A percentile compares a stretch with the other conserved stretches of the same genome.
phyloP scores from a whole-genome alignment of 2,888 invertebrate species.

The Morpho achilles region DNA sequence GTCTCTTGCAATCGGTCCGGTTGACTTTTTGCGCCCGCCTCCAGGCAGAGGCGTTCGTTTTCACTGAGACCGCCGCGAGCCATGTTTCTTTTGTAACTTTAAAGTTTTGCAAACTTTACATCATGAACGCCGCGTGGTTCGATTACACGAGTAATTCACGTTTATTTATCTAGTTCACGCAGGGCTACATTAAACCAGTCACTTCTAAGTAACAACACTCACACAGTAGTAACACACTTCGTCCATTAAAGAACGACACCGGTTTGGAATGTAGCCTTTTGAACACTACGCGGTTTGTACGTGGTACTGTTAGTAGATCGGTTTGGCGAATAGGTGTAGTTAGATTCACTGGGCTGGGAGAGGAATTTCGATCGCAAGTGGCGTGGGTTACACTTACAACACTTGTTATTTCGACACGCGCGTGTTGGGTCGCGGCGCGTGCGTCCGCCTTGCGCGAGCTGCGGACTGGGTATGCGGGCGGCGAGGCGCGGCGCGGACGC shows the following conservation, averaged over 20 bases:
- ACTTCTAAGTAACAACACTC: slow-evolving; percentile 57
- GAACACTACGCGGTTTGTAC: slow-evolving; percentile 52
- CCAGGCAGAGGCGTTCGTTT: slow-evolving; percentile 66
- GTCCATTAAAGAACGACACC: slow-evolving; percentile 75
- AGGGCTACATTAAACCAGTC: slow-evolving; percentile 46
- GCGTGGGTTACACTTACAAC: slow-evolving; percentile 37
- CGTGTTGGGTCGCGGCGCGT: slow-evolving; percentile 32
- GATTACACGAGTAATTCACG: slow-evolving; percentile 28
- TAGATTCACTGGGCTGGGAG: slow-evolving; percentile 37
- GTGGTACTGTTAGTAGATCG: slow-evolving; percentile 47
- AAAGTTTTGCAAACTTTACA: slow-evolving; percentile 39
- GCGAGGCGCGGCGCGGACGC: slow-evolving; percentile 32
- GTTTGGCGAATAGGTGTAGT: slow-evolving; percentile 34
- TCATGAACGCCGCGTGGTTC: slow-evolving; percentile 33
- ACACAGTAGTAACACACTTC: slow-evolving; percentile 63
- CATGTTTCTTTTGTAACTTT: slow-evolving; percentile 48
- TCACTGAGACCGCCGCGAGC: slow-evolving; percentile 70
- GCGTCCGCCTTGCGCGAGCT: slow-evolving; percentile 43
- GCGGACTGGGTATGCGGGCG: slow-evolving; percentile 53
- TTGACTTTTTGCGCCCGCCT: slow-evolving; percentile 58
- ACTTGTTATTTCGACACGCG: slow-evolving; percentile 31
- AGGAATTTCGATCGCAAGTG: slow-evolving; percentile 33
- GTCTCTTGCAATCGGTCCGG: slow-evolving; percentile 56
- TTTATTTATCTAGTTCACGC: slow-evolving; percentile 36
- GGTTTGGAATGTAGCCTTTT: slow-evolving; percentile 75